These are phyloP conservation scores for Eristalis tenax DNA, from an alignment of 2,888 invertebrate species.

Conservation along the genomic window DNA sequence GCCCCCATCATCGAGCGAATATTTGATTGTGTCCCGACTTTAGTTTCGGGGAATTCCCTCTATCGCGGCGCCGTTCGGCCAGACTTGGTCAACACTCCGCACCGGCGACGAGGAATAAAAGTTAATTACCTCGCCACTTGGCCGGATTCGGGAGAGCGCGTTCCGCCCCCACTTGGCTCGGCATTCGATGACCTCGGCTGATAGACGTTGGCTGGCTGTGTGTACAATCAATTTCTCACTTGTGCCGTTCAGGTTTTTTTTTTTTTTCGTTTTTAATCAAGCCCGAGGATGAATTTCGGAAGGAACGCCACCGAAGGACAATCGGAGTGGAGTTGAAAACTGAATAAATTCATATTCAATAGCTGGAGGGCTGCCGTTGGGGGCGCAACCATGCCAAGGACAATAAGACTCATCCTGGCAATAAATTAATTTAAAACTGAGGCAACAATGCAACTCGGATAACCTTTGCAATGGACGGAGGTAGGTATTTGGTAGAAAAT, in stretches of 20 bases:
- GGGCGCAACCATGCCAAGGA: not conserved
- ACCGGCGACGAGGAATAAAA: not conserved
- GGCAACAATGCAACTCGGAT: not conserved
- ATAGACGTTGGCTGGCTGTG: not conserved
- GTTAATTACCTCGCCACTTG: not conserved
- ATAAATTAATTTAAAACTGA: conserved; percentile 1
- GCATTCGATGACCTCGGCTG: not conserved
- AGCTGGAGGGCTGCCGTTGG: not conserved
- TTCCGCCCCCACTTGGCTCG: not conserved
- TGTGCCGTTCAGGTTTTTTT: not conserved
- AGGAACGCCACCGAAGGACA: not conserved
- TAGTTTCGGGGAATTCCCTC: not conserved
- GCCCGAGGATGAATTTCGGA: not conserved
- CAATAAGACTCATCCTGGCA: not conserved
- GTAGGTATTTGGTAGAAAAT: not conserved
- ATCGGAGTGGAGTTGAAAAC: not conserved
- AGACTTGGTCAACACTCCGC: not conserved
- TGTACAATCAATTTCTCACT: conserved; percentile 1
- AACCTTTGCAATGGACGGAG: not conserved
- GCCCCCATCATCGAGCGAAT: not conserved
- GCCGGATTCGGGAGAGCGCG: not conserved
- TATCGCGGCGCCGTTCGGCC: not conserved
- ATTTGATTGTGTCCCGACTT: not conserved
- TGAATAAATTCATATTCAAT: not conserved
- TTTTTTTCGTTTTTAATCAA: not conserved